These are phyloP conservation scores for Spizaetus ornatus DNA, from an alignment of 2,113 vertebrate species.

Conservation along the genomic window DNA sequence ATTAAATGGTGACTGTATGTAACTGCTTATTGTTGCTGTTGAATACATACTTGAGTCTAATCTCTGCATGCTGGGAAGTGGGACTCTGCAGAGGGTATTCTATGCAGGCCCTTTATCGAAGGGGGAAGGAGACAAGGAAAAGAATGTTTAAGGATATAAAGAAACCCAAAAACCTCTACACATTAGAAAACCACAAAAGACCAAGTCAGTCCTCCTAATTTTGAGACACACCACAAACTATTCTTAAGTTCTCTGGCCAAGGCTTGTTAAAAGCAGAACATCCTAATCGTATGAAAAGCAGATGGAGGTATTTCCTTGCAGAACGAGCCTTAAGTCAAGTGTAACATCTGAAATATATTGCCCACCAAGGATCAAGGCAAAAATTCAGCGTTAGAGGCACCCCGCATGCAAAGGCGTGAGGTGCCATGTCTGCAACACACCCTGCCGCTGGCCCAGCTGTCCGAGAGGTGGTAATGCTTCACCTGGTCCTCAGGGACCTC, in stretches of 20 bases:
- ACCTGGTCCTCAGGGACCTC: background rate
- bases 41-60: background rate
- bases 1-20: background rate
- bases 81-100: background rate
- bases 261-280: conserved; percentile 13
- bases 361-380: background rate
- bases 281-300: background rate
- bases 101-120: background rate
- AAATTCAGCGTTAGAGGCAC: background rate
- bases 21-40: background rate
- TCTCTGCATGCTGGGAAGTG: rapidly evolving
- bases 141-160: background rate
- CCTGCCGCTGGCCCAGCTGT: background rate
- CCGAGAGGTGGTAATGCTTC: background rate
- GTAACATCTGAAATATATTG: background rate
- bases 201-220: background rate
- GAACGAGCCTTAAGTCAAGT: background rate
- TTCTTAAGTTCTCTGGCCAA: conserved; percentile 5
- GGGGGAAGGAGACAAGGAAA: background rate
- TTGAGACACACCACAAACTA: background rate
- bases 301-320: background rate
- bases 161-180: background rate
- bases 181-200: background rate
- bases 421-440: rapidly evolving
- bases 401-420: rapidly evolving